A percentile compares a stretch with the other conserved stretches of the same genome.
These are phyloP conservation scores for Peromyscus polionotus DNA, from an alignment of 2,113 vertebrate species.

Conservation along the genomic window DNA sequence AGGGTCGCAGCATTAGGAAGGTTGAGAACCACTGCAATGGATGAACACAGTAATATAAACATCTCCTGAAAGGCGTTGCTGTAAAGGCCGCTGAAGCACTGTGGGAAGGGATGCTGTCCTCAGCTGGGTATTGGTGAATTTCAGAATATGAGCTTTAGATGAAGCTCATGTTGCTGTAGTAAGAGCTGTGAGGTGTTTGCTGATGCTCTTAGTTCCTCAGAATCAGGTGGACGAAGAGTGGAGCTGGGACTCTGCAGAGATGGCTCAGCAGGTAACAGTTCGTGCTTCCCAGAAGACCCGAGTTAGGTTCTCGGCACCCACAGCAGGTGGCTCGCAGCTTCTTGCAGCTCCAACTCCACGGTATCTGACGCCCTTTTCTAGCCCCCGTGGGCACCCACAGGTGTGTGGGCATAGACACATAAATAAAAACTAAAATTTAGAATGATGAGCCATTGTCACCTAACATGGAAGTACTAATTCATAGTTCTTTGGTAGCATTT, in stretches of 20 bases:
- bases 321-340: background rate
- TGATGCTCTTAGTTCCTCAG: background rate
- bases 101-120: background rate
- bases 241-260: background rate
- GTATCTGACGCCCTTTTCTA: background rate
- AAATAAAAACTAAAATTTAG: background rate
- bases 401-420: background rate
- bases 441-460: background rate
- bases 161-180: background rate
- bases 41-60: background rate
- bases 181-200: background rate
- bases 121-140: background rate
- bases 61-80: background rate
- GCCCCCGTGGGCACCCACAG: background rate
- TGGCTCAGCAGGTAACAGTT: background rate
- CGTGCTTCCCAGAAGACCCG: background rate
- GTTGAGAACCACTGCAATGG: too few species aligned
- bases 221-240: background rate
- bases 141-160: background rate
- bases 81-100: background rate
- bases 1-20: too few species aligned
- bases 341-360: background rate
- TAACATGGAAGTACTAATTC: background rate
- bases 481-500: conserved; percentile 15
- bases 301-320: background rate